phyloP scores from a whole-genome alignment of 2,113 vertebrate genomes.

The Ptychochromis oligacanthus region DNA sequence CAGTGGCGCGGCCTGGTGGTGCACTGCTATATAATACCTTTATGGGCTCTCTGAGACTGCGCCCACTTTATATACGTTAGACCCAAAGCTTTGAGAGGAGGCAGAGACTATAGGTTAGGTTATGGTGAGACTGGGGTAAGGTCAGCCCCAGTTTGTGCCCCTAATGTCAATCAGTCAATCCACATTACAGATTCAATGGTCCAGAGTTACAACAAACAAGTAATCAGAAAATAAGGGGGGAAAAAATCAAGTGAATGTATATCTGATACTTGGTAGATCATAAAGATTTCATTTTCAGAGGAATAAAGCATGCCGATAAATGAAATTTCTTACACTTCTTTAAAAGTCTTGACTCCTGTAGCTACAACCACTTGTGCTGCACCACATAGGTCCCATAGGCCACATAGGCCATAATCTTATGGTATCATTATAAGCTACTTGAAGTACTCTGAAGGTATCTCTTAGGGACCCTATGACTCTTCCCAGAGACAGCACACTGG shows the following conservation, averaged over 20 bases:
- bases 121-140: neutral
- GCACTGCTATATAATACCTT: neutral
- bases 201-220: too few species aligned
- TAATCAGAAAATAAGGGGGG: neutral
- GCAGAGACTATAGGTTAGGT: neutral
- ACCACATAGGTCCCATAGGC: too few species aligned
- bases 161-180: too few species aligned
- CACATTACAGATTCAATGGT: neutral
- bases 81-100: neutral
- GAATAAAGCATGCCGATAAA: neutral
- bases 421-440: neutral
- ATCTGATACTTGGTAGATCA: neutral
- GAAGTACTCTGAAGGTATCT: neutral
- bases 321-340: neutral
- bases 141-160: too few species aligned
- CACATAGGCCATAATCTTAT: too few species aligned
- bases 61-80: neutral
- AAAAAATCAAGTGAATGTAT: too few species aligned
- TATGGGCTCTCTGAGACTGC: too few species aligned
- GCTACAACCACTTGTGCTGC: too few species aligned
- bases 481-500: neutral
- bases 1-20: constrained; percentile 51
- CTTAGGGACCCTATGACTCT: neutral
- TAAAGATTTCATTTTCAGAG: neutral
- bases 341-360: neutral